These are phyloP conservation scores for Polia nebulosa DNA, from an alignment of 2,888 invertebrate genomes.

Conservation along the genomic window DNA sequence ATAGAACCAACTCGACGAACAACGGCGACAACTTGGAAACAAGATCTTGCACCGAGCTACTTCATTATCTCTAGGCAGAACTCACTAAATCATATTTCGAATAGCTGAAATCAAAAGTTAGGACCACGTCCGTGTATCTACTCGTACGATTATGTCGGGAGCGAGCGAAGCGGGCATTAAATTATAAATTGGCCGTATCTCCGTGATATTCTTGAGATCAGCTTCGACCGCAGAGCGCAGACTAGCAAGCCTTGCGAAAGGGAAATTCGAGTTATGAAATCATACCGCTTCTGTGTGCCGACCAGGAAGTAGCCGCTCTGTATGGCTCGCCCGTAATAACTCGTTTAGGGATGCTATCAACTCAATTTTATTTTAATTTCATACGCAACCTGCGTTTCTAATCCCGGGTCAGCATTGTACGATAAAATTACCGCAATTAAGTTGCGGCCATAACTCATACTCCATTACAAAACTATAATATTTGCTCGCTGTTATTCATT, in stretches of 20 bases:
- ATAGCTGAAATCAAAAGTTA: conserved; percentile 68
- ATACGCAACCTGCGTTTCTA: conserved; percentile 60
- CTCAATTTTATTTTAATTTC: conserved; percentile 77
- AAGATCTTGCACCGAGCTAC: conserved; percentile 61
- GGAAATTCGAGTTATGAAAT: conserved; percentile 88
- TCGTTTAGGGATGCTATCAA: conserved; percentile 78
- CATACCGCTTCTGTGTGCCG: conserved; percentile 79
- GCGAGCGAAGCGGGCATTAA: conserved; percentile 64
- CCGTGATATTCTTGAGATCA: conserved; percentile 70
- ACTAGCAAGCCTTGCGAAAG: conserved; percentile 79
- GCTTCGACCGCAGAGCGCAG: conserved; percentile 73
- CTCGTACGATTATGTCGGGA: conserved; percentile 56
- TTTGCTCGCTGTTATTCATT: conserved; percentile 40
- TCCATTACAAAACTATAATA: conserved; percentile 45
- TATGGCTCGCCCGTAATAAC: conserved; percentile 80
- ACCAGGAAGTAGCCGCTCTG: conserved; percentile 80
- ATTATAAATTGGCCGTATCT: conserved; percentile 73
- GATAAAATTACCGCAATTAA: conserved; percentile 54
- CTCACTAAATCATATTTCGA: conserved; percentile 60
- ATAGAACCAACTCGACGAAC: conserved; percentile 38
- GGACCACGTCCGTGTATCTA: conserved; percentile 38
- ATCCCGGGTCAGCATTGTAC: conserved; percentile 57
- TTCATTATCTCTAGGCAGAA: conserved; percentile 59
- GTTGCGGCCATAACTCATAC: conserved; percentile 36
- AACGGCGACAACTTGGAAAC: conserved; percentile 59